phyloP scores from a whole-genome alignment of 2,113 vertebrate species.

The Noctilio leporinus region DNA sequence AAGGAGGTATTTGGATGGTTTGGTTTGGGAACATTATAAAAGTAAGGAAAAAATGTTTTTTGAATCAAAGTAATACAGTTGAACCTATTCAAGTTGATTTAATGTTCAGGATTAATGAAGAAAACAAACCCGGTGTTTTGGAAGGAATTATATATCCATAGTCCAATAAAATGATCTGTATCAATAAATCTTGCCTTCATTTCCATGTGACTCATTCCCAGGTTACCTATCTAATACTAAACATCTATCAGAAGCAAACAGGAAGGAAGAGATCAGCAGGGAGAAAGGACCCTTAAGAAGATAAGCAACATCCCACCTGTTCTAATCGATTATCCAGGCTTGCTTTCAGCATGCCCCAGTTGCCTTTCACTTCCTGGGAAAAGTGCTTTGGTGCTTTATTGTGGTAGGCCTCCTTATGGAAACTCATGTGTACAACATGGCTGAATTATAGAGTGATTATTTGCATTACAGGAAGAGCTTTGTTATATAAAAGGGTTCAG shows the following conservation, averaged over 20 bases:
- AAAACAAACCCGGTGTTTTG: not conserved
- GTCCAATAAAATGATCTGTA: constrained; percentile 16
- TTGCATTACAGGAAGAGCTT: constrained; percentile 26
- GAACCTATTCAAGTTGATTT: not conserved
- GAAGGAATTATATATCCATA: not conserved
- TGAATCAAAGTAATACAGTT: not conserved
- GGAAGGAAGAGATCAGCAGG: constrained; percentile 41
- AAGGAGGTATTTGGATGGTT: not conserved
- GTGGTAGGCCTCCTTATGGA: not conserved
- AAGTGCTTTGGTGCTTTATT: not conserved
- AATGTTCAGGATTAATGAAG: not conserved
- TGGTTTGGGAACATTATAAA: not conserved
- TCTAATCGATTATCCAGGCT: constrained; percentile 40
- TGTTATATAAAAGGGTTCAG: not conserved
- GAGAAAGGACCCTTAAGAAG: not conserved
- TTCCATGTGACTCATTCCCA: not conserved
- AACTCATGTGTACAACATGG: not conserved
- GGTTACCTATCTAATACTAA: constrained; percentile 28
- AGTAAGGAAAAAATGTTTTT: not conserved
- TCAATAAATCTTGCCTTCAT: constrained; percentile 29
- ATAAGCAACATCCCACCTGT: constrained; percentile 1
- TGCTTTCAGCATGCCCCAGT: not conserved
- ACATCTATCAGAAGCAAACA: constrained; percentile 28
- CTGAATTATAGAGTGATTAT: constrained; percentile 24
- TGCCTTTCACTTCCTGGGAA: constrained; percentile 25